phyloP scores from a whole-genome alignment of 2,113 vertebrate genomes.

The Brachyhypopomus occidentalis region DNA sequence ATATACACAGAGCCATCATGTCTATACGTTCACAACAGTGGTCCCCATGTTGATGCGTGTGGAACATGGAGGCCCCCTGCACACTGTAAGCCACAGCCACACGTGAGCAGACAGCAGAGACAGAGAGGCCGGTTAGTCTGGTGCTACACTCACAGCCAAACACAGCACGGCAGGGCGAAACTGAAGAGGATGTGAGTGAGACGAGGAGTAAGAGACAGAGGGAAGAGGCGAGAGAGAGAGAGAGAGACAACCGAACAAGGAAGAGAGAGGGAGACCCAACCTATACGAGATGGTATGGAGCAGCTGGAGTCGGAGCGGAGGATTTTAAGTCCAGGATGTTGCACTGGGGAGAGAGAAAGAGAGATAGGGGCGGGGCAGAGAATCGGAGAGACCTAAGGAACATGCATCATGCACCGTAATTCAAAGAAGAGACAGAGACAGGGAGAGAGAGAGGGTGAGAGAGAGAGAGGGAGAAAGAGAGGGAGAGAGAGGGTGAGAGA shows the following conservation, averaged over 20 bases:
- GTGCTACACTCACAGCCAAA: conserved; percentile 69
- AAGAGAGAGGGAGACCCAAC: conserved; percentile 76
- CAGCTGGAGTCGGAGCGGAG: conserved; percentile 92
- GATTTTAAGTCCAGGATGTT: conserved; percentile 92
- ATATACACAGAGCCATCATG: conserved; percentile 18
- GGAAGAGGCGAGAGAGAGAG: conserved; percentile 1
- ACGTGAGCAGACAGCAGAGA: conserved; percentile 36
- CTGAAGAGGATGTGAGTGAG: conserved; percentile 40
- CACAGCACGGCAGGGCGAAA: conserved; percentile 62
- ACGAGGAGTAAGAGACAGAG: conserved; percentile 4
- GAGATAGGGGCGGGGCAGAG: conserved; percentile 63
- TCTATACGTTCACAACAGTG: conserved; percentile 19
- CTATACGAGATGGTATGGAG: conserved; percentile 93
- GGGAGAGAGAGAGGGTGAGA: conserved; percentile 36
- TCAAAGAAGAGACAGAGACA: conserved; percentile 43
- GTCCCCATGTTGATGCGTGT: conserved; percentile 26
- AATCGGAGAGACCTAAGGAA: conserved; percentile 67
- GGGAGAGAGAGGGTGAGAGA: too few relatives aligned
- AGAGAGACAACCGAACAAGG: conserved; percentile 42
- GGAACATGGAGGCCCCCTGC: conserved; percentile 25
- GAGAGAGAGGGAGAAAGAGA: conserved; percentile 26
- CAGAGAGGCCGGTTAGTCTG: conserved; percentile 59
- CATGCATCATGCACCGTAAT: conserved; percentile 78
- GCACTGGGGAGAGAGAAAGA: conserved; percentile 83
- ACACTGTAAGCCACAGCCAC: conserved; percentile 35